phyloP scores from a whole-genome alignment of 1,140 invertebrate species.

The Hycleus phaleratus region DNA sequence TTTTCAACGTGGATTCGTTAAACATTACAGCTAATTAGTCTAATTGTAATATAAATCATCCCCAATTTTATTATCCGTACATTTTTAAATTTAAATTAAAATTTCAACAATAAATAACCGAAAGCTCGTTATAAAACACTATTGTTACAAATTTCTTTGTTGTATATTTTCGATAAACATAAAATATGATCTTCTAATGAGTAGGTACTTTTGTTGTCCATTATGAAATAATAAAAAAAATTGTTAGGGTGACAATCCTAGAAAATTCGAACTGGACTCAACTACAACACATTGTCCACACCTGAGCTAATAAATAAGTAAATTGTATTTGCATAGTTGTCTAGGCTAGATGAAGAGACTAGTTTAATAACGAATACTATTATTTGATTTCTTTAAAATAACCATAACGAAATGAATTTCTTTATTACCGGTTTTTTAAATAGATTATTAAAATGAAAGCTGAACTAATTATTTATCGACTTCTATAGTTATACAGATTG shows the following conservation, averaged over 20 bases:
- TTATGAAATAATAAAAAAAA: too few relatives aligned
- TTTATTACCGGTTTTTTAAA: slow-evolving; percentile 1
- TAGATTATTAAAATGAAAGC: not conserved
- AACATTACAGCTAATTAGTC: too few relatives aligned
- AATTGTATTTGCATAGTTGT: slow-evolving; percentile 16
- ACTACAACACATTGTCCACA: slow-evolving; percentile 8
- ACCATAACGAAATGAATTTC: slow-evolving; percentile 14
- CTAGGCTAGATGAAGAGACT: slow-evolving; percentile 6
- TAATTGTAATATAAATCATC: too few relatives aligned
- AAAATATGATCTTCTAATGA: slow-evolving; percentile 11
- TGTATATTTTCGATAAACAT: not conserved
- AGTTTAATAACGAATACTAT: not conserved
- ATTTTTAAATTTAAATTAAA: too few relatives aligned
- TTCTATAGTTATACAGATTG: not conserved
- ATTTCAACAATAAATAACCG: too few relatives aligned
- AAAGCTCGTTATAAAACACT: too few relatives aligned
- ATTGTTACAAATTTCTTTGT: too few relatives aligned
- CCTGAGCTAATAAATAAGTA: slow-evolving; percentile 17
- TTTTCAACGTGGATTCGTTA: too few relatives aligned
- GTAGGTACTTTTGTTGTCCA: not conserved
- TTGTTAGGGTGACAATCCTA: too few relatives aligned
- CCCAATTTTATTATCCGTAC: too few relatives aligned
- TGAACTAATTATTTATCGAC: not conserved
- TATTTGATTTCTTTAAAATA: not conserved
- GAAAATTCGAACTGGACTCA: not conserved